Evolutionary conservation across 1,140 invertebrate genomes (phyloP).

Genomic region (Pseudachorutes palmiensis): DNA sequence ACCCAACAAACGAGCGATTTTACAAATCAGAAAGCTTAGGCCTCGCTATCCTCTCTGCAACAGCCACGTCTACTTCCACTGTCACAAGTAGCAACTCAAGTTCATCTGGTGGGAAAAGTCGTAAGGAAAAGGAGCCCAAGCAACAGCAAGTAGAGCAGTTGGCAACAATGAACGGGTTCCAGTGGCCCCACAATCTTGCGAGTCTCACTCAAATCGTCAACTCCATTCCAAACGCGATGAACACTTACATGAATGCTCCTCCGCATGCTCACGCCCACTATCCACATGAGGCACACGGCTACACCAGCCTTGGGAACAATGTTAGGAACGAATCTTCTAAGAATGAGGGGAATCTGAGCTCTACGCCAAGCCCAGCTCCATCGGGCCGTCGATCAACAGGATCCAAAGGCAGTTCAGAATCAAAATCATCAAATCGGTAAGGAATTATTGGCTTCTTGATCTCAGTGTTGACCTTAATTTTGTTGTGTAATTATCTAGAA

Average conservation of each 20-base stretch:
- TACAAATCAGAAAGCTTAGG: conserved; percentile 2
- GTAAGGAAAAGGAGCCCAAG: conserved; percentile 1
- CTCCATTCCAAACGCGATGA: conserved; percentile 33
- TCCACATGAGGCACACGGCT: background rate
- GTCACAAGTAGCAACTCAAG: background rate
- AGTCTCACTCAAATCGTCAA: conserved; percentile 36
- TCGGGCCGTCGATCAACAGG: background rate
- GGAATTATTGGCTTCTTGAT: background rate
- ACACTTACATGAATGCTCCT: conserved; percentile 11
- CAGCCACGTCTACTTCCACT: background rate
- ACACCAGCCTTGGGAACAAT: background rate
- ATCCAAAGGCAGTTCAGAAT: conserved; percentile 15
- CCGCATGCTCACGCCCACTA: conserved; percentile 7
- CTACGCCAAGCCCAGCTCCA: background rate
- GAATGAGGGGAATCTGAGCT: background rate
- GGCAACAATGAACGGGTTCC: conserved; percentile 19
- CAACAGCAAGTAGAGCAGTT: conserved; percentile 1
- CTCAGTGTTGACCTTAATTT: background rate
- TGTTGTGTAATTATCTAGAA: too few relatives aligned
- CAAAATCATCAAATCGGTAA: conserved; percentile 10
- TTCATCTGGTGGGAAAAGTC: background rate
- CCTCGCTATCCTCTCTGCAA: background rate
- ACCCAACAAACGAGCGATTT: conserved; percentile 5
- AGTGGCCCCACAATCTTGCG: conserved; percentile 36
- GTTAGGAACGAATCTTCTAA: conserved; percentile 1